Evolutionary conservation across 2,888 invertebrate genomes (phyloP), one percentile per base, ranked within the genome.

Genomic region (Rhabditoides inermis): DNA sequence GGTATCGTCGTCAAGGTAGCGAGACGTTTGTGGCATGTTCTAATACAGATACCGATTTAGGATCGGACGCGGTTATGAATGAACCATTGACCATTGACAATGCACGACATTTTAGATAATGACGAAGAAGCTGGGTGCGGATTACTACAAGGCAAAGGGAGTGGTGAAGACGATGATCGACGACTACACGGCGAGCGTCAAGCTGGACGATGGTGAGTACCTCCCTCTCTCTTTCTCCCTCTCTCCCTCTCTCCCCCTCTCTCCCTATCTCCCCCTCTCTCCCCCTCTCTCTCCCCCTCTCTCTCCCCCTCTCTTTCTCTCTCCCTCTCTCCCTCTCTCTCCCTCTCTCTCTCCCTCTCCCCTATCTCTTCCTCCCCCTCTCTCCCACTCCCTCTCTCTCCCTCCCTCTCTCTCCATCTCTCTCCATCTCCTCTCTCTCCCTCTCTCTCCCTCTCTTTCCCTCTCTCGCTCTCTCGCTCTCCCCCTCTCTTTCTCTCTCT

Each of bases 101-200:
- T 23, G n/a, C 12, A 23, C 15, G 18, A 12, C 28, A 40, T 28
- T 53, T 15, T 92, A 94, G 81, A 84, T 95, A 1, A 79, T 88
- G 0, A 88, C 90, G 0, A 88, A 87, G 76, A 84, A 85, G 4
- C 80, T 94, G 2, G 94, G 94, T 0, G 86, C 88, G 0, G 86
- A 87, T 68, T 94, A 84, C 77, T 88, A 87, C 76, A 90, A 89
- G 74, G 84, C 88, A 66, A 98, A 98, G 77, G 94, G 86, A 0
- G 82, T 87, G 0, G 82, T 95, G 0, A 80, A 75, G 68, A 77
- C 72, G 63, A 75, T 79, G 64, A 54, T 69, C 26, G 72, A 73
- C 51, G 57, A 68, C 6, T 76, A 73, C 56, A 69, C 61, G 10
- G 76, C 69, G 0, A 61, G 54, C 20, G 63, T 73, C 32, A 65